Evolutionary conservation across 1,140 invertebrate species (phyloP).

Genomic region (Anastrepha obliqua): DNA sequence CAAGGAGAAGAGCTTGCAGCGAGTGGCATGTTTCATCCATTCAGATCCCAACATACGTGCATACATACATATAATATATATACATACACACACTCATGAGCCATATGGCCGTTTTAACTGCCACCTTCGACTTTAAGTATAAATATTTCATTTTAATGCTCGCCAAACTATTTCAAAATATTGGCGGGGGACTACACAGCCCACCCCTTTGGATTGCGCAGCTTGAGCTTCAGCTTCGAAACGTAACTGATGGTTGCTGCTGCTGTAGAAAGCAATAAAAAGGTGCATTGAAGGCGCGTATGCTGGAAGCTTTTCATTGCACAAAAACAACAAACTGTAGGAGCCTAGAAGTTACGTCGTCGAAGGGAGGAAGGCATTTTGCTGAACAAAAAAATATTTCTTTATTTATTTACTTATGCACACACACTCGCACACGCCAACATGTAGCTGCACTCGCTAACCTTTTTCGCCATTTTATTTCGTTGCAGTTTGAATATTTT

Average conservation of each 20-base stretch:
- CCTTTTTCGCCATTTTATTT: conserved; percentile 24
- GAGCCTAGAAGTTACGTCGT: not conserved
- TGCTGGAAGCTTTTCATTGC: not conserved
- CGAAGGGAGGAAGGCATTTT: not conserved
- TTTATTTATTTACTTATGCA: not conserved
- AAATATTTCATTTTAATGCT: conserved; percentile 39
- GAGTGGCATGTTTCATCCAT: too few relatives aligned
- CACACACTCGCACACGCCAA: too few relatives aligned
- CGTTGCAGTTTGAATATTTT: too few relatives aligned
- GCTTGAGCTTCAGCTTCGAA: too few relatives aligned
- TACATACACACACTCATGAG: not conserved
- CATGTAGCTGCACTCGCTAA: too few relatives aligned
- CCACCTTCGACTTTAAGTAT: not conserved
- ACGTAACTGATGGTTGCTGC: not conserved
- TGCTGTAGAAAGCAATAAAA: not conserved
- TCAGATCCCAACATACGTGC: not conserved
- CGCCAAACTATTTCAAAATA: not conserved
- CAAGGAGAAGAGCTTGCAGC: too few relatives aligned
- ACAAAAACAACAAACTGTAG: not conserved
- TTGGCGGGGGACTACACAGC: too few relatives aligned
- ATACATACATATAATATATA: not conserved
- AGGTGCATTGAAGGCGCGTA: not conserved
- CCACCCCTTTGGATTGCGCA: too few relatives aligned
- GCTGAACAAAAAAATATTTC: too few relatives aligned
- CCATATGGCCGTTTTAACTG: not conserved